Base-by-base conservation (phyloP, 2,888 invertebrate species). In the Lepidochitona cinerea region DNA sequence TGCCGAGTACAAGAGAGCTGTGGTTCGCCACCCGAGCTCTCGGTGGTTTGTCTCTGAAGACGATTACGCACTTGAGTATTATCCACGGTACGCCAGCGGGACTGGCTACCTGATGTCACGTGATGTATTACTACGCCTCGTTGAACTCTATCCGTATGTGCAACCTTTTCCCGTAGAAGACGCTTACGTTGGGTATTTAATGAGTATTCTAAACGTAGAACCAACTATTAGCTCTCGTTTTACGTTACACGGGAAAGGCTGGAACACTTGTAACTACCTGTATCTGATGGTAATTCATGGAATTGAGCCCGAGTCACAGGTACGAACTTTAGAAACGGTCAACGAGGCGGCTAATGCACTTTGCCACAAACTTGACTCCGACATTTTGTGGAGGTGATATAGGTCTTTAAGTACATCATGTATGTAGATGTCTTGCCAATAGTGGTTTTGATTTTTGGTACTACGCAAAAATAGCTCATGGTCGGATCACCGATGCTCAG, bases 161-260 rank as follows among this genome's bases (percentile, higher is more conserved):
- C 68, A 68, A 68, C 84, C 85, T 0, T 87, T 90, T 76, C 84
- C 89, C 4, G 89, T 87, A 71, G 90, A 90, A 76, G 90, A 90
- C 78, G 90, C 89, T 5, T 90, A 85, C 75, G 76, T 90, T 1
- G 90, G 90, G 0, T 81, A 88, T 9, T 76, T 90, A 32, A 77
- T 87, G 14, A 74, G 85, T 33, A 70, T 75, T 7, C 67, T 86
- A n/a, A 84, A 83, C 1, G 75, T 89, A 9, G 54, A 76, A 6
- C 88, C 89, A 1, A 71, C 80, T 0, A 73, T 82, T 70, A 89
- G 88, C 72, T 82, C 80, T 14, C 79, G 90, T 23, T 89, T 90
- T 75, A 83, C 85, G 5, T 54, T 87, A 26, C 80, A 83, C 71
- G 82, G 82, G n/a, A 71, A 74, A 36, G 85, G 86, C 4, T 85